Evolutionary conservation across 1,140 invertebrate genomes (phyloP), one percentile per base, ranked within the genome.

Genomic region (Episyrphus balteatus): DNA sequence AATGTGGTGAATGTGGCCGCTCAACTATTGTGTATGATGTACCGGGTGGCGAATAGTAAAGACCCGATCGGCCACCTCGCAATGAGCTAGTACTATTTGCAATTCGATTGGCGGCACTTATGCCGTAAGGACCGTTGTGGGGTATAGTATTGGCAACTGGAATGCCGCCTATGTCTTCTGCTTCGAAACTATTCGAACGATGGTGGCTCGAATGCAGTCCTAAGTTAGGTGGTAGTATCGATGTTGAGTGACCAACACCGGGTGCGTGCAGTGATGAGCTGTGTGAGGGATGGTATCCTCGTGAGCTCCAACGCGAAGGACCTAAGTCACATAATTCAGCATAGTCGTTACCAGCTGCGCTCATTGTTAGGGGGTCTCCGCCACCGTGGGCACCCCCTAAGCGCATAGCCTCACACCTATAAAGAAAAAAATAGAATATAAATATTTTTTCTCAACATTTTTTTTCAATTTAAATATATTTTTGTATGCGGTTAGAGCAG

Each of bases 1-100:
- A 68, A 51, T 83, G 80, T 30, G 82, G 82, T 53, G 82, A 83
- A 49, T 83, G 81, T 31, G 84, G 84, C 42, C 84, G 75, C 70
- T 88, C 86, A 55, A 88, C 80, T 65, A 88, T 88, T 54, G 85
- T 88, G 70, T 88, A 88, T 38, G 83, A 87, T 48, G 85, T 88
- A 40, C 85, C 78, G 10, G 80, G 80, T 47, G 79, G 78, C 32
- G 79, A 81, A 57, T 82, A 81, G 59, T 82, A 82, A 3, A 79
- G 70, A 11, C 78, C 79, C n/a, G 77, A 75, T 7, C 77, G 59
- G 8, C 58, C 59, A 7, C 54, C 53, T 40, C 58, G 59, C 51
- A 68, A 48, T 42, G 65, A 68, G 50, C 63, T 65, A 11, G 65
- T 68, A 48, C 65, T 68, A 36, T 67, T 66, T 40, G 56, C 63